Percentiles rank a stretch among this genome's conserved stretches.
Conservation (phyloP, 2,888 invertebrate genomes). For the Drosophila koepferae region DNA sequence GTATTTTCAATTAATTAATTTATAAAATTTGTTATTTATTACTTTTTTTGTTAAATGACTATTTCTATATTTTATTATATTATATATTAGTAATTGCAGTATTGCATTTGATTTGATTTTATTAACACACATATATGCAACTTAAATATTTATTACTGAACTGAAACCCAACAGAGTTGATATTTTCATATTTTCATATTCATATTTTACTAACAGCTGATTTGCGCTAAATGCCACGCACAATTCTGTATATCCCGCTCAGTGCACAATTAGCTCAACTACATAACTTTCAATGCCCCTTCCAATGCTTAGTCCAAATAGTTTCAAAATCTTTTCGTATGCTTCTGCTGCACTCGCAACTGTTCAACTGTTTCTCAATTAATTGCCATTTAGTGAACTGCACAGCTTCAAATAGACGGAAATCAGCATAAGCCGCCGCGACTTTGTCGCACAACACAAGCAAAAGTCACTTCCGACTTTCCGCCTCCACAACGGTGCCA, state of each 20-base stretch:
- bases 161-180: too few relatives aligned
- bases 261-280: not conserved
- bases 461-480: conserved; percentile 30
- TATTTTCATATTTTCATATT: too few relatives aligned
- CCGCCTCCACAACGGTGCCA: not conserved
- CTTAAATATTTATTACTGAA: too few relatives aligned
- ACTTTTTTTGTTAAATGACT: too few relatives aligned
- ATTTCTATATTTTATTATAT: too few relatives aligned
- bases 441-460: conserved; percentile 15
- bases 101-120: too few relatives aligned
- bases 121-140: too few relatives aligned
- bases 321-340: not conserved
- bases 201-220: too few relatives aligned
- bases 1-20: too few relatives aligned
- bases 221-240: too few relatives aligned
- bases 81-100: too few relatives aligned
- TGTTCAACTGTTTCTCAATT: conserved; percentile 46
- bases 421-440: conserved; percentile 19
- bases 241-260: not conserved
- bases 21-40: too few relatives aligned
- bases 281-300: not conserved
- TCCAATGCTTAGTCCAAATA: not conserved
- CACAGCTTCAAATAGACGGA: conserved; percentile 34
- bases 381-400: conserved; percentile 61
- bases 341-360: not conserved